These are phyloP conservation scores for Harpalus rubripes DNA, from an alignment of 2,888 invertebrate genomes.

Conservation along the genomic window DNA sequence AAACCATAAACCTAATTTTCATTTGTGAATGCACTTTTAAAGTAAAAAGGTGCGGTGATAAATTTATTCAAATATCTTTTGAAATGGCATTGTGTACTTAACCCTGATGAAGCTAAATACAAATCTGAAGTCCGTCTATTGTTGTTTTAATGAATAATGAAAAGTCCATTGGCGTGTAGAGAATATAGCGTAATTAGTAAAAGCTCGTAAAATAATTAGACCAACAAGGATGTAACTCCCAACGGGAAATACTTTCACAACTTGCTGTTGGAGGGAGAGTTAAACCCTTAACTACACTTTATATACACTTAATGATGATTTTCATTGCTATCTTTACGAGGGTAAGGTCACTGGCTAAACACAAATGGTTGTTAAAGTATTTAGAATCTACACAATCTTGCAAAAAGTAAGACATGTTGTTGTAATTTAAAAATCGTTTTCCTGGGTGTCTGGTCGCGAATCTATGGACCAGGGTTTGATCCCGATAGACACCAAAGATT, in stretches of 20 bases:
- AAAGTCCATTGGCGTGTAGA: constrained; percentile 7
- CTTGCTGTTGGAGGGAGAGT: background rate
- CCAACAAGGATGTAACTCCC: background rate
- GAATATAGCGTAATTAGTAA: constrained; percentile 12
- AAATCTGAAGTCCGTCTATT: constrained; percentile 2
- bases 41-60: too few species aligned
- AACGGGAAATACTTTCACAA: background rate
- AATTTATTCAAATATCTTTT: too few species aligned
- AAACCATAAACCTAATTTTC: too few species aligned
- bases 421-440: too few species aligned
- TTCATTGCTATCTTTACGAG: background rate
- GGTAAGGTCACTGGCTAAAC: background rate
- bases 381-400: too few species aligned
- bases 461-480: too few species aligned
- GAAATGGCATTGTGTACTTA: too few species aligned
- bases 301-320: background rate
- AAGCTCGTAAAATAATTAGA: constrained; percentile 27
- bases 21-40: too few species aligned
- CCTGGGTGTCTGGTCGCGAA: too few species aligned
- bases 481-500: too few species aligned
- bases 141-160: constrained; percentile 24
- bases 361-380: background rate
- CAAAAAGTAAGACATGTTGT: too few species aligned
- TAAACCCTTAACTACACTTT: background rate
- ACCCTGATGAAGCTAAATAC: background rate